Percentiles rank a stretch among this genome's conserved stretches.
These are phyloP conservation scores for Leptinotarsa juncta DNA, from an alignment of 2,888 invertebrate genomes.

Conservation along the genomic window DNA sequence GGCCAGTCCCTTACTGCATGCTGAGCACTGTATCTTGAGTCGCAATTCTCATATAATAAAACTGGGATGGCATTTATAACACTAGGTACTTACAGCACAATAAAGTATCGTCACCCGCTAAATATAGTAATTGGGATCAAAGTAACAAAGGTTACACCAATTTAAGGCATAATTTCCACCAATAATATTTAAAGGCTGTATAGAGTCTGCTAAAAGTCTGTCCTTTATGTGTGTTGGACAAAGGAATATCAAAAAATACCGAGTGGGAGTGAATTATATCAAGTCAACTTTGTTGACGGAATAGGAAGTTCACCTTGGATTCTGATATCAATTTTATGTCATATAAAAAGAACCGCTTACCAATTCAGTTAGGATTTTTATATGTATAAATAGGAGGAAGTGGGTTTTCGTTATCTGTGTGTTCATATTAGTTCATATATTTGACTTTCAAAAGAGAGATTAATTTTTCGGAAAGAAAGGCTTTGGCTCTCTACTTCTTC, in stretches of 20 bases:
- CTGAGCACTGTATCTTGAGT: background rate
- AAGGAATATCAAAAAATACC: background rate
- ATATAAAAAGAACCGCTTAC: too few relatives aligned
- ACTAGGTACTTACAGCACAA: slow-evolving; percentile 16
- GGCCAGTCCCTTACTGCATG: slow-evolving; percentile 3
- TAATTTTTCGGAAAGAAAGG: too few relatives aligned
- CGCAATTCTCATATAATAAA: slow-evolving; percentile 12
- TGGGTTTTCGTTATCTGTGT: too few relatives aligned
- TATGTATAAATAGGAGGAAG: too few relatives aligned
- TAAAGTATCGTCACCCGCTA: slow-evolving; percentile 26
- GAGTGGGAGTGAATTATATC: background rate
- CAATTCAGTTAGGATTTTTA: too few relatives aligned
- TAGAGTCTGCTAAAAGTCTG: background rate
- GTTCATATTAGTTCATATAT: too few relatives aligned
- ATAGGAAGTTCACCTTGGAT: background rate
- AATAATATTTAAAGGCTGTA: slow-evolving; percentile 3
- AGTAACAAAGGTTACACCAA: slow-evolving; percentile 33
- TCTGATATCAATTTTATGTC: background rate
- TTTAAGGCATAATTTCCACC: slow-evolving; percentile 20
- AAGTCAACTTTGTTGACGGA: background rate
- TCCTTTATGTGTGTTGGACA: background rate
- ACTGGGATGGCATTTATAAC: slow-evolving; percentile 10
- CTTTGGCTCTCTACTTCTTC: too few relatives aligned
- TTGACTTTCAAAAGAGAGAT: too few relatives aligned
- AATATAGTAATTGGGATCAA: slow-evolving; percentile 30